Evolutionary conservation across 2,888 invertebrate genomes (phyloP), one percentile per base, ranked within the genome.

Genomic region (Tenthredo mesomela): DNA sequence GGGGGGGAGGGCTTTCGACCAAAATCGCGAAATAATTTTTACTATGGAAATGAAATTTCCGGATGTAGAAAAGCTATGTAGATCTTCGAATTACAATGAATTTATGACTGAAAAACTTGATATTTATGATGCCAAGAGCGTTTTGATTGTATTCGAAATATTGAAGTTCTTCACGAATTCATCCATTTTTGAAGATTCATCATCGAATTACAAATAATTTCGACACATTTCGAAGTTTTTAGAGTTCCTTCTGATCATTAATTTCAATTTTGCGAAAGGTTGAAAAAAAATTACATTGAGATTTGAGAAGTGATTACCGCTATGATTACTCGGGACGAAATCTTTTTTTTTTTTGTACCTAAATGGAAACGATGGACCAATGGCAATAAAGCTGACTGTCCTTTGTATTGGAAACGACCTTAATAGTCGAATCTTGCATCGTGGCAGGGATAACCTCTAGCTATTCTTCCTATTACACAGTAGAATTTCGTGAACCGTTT

Each of bases 401-500:
- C 33, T 33, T 67, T 33, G 33, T 67, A 33, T 67, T 33, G 5
- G 33, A 67, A 33, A 67, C 33, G 33, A 67, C 67, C 33, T 15
- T 18, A 33, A 67, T 33, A 67, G 33, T 33, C 5, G 33, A 67
- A 67, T 67, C 67, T 0, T 33, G 33, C 15, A 33, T 33, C 25
- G 33, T 67, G 10, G 67, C 67, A 67, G 67, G 67, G 67, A 67
- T 67, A 33, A 67, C 33, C 67, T 12, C 33, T 1, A 67, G 33
- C 67, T 67, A 33, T 67, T 67, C 67, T 1, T 67, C 67, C 33
- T 67, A 67, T 67, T 29, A 33, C 18, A 67, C 18, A 67, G 67
- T 67, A 67, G 67, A 67, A 25, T 21, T 33, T 18, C 67, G 67
- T 67, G 67, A 67, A 67, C 67, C 67, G 33, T 67, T 67, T 33